Evolutionary conservation across 1,140 invertebrate species (phyloP), one percentile per base, ranked within the genome.

Genomic region (Lepidurus packardi): DNA sequence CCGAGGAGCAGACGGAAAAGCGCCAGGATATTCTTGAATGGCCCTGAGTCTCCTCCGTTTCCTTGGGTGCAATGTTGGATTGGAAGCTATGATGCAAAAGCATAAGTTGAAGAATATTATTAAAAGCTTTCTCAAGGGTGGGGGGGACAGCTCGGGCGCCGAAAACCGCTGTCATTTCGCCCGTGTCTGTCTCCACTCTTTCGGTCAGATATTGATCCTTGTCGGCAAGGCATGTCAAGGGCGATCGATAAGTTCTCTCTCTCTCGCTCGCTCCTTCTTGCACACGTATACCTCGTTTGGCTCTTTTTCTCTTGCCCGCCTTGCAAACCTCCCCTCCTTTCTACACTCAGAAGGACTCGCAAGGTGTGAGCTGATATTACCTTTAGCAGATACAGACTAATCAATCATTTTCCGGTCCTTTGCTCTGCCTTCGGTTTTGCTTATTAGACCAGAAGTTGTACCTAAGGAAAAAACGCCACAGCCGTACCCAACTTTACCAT

Each of bases 171-270:
- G 53, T 65, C 53, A 65, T 65, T 65, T 65, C 53, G 21, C 53
- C 53, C 21, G 13, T 65, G 53, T 11, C 53, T 21, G 53, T 65
- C 53, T 65, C 53, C 53, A 65, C 53, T 65, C 53, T 16, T 65
- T 65, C 53, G 53, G 53, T 65, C 53, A 65, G 53, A 65, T 65
- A 65, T 65, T 65, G 53, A 65, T 65, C 53, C 53, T 65, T 65
- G 53, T 65, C 53, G 8, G 53, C 53, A 65, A 65, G 53, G 53
- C 53, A 65, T 65, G 53, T 65, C 53, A 65, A 65, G 53, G 53
- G 53, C 53, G 53, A 65, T 65, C 53, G 53, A 65, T 65, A 65
- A 16, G 8, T 65, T 65, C 13, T 34, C 34, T 34, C 34, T 34
- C 53, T 65, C 53, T 65, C 53, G 8, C 10, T 34, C 3, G 34